These are phyloP conservation scores for Glaucopsyche alexis DNA, from an alignment of 2,888 invertebrate genomes.

Conservation along the genomic window DNA sequence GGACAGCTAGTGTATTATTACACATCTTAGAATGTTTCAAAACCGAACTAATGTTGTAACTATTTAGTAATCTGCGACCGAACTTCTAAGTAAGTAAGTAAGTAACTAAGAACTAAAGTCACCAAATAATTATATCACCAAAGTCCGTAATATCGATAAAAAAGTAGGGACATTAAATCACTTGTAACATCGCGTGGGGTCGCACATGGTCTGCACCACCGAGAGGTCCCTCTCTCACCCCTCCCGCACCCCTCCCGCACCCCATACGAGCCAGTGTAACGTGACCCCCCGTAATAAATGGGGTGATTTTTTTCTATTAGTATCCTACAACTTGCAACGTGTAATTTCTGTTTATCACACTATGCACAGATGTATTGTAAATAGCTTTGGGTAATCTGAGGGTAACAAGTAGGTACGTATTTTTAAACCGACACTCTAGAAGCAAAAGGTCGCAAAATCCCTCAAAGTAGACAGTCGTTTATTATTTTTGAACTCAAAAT, in stretches of 20 bases:
- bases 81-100: too few relatives aligned
- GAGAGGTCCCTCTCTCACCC: slow-evolving; percentile 6
- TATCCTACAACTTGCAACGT: neutral
- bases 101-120: too few relatives aligned
- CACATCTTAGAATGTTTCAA: too few relatives aligned
- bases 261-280: slow-evolving; percentile 29
- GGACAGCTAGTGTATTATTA: too few relatives aligned
- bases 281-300: slow-evolving; percentile 33
- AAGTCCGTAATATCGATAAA: slow-evolving; percentile 6
- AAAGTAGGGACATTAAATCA: slow-evolving; percentile 62
- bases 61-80: too few relatives aligned
- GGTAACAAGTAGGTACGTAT: neutral
- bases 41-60: too few relatives aligned
- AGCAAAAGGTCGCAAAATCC: too few relatives aligned
- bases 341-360: slow-evolving; percentile 13
- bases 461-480: too few relatives aligned
- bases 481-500: too few relatives aligned
- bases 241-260: slow-evolving; percentile 27
- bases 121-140: too few relatives aligned
- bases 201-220: slow-evolving; percentile 33
- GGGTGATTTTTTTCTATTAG: slow-evolving; percentile 19
- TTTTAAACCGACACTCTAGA: neutral
- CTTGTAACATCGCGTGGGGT: slow-evolving; percentile 69
- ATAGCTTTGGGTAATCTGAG: neutral
- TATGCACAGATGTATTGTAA: slow-evolving; percentile 1